Evolutionary conservation across 2,113 vertebrate genomes (phyloP).

Genomic region (Thermophis baileyi): DNA sequence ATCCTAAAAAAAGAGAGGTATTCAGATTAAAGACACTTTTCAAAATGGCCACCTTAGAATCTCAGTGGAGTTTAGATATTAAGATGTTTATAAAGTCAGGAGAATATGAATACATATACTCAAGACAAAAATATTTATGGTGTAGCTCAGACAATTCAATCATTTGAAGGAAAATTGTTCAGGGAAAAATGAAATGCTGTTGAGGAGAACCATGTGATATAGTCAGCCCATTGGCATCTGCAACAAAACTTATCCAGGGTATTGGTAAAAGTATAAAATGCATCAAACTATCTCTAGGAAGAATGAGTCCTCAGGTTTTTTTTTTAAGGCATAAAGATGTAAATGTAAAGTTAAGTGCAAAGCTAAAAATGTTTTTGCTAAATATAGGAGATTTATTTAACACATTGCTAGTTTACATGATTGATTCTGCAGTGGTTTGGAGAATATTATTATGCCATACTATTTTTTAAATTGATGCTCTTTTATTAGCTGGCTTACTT

Average conservation of each 20-base stretch:
- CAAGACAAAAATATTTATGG: constrained; percentile 32
- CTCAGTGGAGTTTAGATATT: neutral
- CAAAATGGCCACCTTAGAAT: neutral
- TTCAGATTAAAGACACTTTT: no score
- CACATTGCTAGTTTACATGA: neutral
- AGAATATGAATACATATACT: neutral
- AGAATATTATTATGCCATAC: neutral
- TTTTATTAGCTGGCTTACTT: neutral
- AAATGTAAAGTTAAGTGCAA: neutral
- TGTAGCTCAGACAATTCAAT: constrained; percentile 21
- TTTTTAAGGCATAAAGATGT: neutral
- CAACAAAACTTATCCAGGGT: neutral
- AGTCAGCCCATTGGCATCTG: constrained; percentile 26
- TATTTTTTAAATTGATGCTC: neutral
- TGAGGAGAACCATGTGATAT: neutral
- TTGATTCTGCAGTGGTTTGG: neutral
- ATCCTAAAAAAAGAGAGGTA: no score
- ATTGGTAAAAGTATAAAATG: neutral
- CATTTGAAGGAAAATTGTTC: constrained; percentile 28
- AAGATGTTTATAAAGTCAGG: neutral
- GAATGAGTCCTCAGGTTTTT: neutral
- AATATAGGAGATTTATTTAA: neutral
- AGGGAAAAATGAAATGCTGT: constrained; percentile 4
- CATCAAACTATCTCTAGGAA: rapidly evolving
- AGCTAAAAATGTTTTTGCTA: neutral